A percentile compares a stretch with the other conserved stretches of the same genome.
phyloP scores from a whole-genome alignment of 2,113 vertebrate species.

The Melanerpes formicivorus region DNA sequence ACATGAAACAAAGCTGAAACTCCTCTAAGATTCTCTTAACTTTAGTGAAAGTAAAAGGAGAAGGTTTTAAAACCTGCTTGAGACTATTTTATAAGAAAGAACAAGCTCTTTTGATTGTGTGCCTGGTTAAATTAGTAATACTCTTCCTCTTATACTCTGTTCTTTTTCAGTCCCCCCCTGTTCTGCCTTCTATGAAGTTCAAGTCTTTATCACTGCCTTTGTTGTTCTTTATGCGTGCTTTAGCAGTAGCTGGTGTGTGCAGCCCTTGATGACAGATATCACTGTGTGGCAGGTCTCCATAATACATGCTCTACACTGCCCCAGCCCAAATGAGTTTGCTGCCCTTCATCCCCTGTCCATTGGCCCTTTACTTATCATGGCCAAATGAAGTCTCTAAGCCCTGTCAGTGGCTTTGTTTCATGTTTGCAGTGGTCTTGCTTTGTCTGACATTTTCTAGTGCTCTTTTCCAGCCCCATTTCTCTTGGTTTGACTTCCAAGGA shows the following conservation, averaged over 20 bases:
- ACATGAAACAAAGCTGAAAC: neutral
- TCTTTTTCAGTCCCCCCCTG: neutral
- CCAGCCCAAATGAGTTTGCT: neutral
- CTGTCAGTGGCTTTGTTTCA: neutral
- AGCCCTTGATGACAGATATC: neutral
- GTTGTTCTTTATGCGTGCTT: neutral
- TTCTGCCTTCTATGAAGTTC: neutral
- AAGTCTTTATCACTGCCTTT: neutral
- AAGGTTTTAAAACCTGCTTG: constrained; percentile 4
- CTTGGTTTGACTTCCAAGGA: neutral
- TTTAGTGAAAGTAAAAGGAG: neutral
- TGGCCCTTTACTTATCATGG: neutral
- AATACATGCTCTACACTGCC: neutral
- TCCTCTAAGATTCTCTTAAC: neutral
- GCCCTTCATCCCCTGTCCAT: neutral
- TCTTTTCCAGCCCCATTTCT: neutral
- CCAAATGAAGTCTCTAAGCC: neutral
- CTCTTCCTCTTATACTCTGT: neutral
- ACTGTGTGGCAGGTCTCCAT: neutral
- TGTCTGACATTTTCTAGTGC: neutral
- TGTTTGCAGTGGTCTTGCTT: neutral
- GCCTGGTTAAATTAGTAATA: neutral
- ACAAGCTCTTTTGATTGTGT: neutral
- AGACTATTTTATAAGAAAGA: neutral
- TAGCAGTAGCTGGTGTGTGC: neutral